Conservation (phyloP, 2,888 invertebrate species). For the Anthrax anthrax region DNA sequence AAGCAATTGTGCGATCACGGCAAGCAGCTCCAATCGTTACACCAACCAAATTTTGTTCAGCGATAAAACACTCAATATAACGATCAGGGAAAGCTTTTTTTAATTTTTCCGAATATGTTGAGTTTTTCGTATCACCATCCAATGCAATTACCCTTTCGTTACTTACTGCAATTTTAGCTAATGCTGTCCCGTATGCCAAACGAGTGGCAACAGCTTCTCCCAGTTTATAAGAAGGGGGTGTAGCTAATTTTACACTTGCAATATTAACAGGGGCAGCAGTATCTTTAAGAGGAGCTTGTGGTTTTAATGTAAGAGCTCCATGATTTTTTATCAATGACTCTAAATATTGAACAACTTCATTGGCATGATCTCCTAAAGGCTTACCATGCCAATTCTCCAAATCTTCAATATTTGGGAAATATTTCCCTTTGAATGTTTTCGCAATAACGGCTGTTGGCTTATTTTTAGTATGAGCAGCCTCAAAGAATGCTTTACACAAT, state of each 20-base stretch:
- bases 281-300: constrained; percentile 46
- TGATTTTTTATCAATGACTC: constrained; percentile 52
- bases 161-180: constrained; percentile 69
- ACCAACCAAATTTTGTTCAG: constrained; percentile 95
- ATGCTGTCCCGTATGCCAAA: constrained; percentile 84
- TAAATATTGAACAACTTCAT: constrained; percentile 51
- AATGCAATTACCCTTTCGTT: constrained; percentile 78
- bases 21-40: constrained; percentile 92
- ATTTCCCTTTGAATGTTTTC: constrained; percentile 90
- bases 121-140: constrained; percentile 98
- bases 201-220: constrained; percentile 76
- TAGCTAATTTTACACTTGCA: constrained; percentile 51
- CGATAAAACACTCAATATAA: constrained; percentile 97
- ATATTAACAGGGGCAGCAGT: constrained; percentile 64
- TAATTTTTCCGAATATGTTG: constrained; percentile 89
- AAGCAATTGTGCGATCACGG: constrained; percentile 81
- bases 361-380: constrained; percentile 71
- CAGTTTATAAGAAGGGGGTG: constrained; percentile 69
- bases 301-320: constrained; percentile 45
- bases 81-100: constrained; percentile 53
- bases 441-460: constrained; percentile 88
- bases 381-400: constrained; percentile 97
- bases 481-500: constrained; percentile 75
- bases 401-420: constrained; percentile 83
- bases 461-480: constrained; percentile 56